Base-by-base conservation (phyloP, 2,797 vertebrate species). In the Meriones psammophilus region DNA sequence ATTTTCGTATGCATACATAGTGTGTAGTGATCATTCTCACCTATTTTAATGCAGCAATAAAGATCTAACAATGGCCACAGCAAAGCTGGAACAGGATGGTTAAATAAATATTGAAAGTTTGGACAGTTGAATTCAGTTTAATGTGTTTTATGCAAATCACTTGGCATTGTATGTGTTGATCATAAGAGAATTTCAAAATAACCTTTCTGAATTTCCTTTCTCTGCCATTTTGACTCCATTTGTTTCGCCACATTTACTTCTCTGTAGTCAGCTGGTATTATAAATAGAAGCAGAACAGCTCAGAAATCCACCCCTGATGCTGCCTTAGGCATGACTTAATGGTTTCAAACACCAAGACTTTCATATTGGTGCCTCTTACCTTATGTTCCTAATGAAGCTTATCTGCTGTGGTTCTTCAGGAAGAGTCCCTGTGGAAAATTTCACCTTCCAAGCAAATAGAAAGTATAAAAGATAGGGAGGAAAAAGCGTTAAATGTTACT, bases 181-280 rank as follows among this genome's bases (percentile, higher is more conserved):
- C 26, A 58, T 94, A 24, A 62, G 76, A 64, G 56, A 73, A 69
- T 96, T 94, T 94, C 88, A 92, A 86, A 96, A 90, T 88, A 78
- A 33, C 42, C 42, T 74, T 66, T 77, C 84, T 94, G 76, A 89
- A 90, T 94, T 91, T 96, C 50, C 78, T 71, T 91, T 86, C n/a
- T 90, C 60, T 86, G 89, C 42, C 87, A 96, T 87, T 95, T 97
- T 96, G 36, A 56, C 62, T 96, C 85, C 88, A 88, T 97, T 96
- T 94, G 89, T 97, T 96, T 88, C 54, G 81, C 36, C 73, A 95
- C 80, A 86, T 92, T 97, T 95, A 77, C 77, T 96, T 96, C 90
- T 89, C 64, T 81, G 74, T n/a, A 93, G 73, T 83, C 88, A 95
- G 77, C 18, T 93, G 88, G 81, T 46, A 73, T 36, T 93, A 68